Evolutionary conservation across 2,888 invertebrate genomes (phyloP).

Genomic region (Entomobrya proxima): DNA sequence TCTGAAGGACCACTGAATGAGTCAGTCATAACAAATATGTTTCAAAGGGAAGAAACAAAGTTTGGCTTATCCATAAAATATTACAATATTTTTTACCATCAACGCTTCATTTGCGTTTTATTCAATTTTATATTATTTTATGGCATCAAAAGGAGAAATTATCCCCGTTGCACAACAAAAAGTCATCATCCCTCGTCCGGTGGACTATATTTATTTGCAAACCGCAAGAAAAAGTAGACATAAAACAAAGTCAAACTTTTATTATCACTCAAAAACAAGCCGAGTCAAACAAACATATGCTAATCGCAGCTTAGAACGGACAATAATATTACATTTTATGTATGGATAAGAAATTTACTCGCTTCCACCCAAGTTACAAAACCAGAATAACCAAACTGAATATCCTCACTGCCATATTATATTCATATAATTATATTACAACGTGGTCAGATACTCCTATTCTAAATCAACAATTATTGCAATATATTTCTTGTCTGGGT

Average conservation of each 20-base stretch:
- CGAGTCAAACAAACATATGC: conserved; percentile 49
- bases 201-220: conserved; percentile 49
- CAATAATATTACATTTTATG: not conserved
- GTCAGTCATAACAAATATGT: no score
- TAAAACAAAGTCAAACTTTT: conserved; percentile 1
- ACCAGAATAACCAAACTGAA: conserved; percentile 31
- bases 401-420: conserved; percentile 37
- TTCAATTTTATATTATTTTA: conserved; percentile 35
- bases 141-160: not conserved
- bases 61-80: conserved; percentile 42
- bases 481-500: conserved; percentile 16
- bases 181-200: not conserved
- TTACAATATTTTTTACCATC: conserved; percentile 45
- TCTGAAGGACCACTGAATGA: no score
- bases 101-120: conserved; percentile 42
- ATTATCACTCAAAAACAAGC: conserved; percentile 12
- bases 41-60: not conserved
- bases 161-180: not conserved
- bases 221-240: conserved; percentile 32
- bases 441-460: not conserved
- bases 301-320: conserved; percentile 42
- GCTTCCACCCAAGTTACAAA: not conserved
- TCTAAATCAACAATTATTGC: conserved; percentile 36
- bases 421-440: not conserved
- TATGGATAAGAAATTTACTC: not conserved